These are phyloP conservation scores for Pseudococcus viburni DNA, from an alignment of 2,888 invertebrate species.

Conservation along the genomic window DNA sequence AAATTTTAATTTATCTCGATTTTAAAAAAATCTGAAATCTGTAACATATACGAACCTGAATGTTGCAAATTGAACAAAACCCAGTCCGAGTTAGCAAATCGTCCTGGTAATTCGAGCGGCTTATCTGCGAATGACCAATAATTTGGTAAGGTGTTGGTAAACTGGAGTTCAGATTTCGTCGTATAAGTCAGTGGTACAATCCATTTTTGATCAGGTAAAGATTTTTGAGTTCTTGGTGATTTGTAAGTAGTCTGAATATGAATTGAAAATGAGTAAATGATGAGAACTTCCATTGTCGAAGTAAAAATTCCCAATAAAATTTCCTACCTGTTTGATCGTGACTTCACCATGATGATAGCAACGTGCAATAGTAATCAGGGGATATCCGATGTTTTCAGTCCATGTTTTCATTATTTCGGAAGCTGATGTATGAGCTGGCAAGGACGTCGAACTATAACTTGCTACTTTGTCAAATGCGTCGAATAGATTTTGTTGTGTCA, in stretches of 20 bases:
- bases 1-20: neutral
- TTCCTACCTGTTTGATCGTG: neutral
- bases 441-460: slow-evolving; percentile 65
- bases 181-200: slow-evolving; percentile 76
- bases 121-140: slow-evolving; percentile 67
- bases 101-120: neutral
- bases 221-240: neutral
- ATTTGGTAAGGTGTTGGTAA: slow-evolving; percentile 67
- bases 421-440: slow-evolving; percentile 32
- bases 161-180: slow-evolving; percentile 69
- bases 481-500: slow-evolving; percentile 68
- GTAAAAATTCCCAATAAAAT: neutral
- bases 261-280: neutral
- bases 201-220: slow-evolving; percentile 72
- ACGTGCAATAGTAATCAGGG: slow-evolving; percentile 76
- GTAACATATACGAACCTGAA: slow-evolving; percentile 72
- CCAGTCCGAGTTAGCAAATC: slow-evolving; percentile 71
- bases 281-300: neutral
- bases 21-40: neutral
- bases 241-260: slow-evolving; percentile 3
- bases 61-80: slow-evolving; percentile 78
- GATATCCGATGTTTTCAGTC: slow-evolving; percentile 82
- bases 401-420: slow-evolving; percentile 81
- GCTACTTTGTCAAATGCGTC: slow-evolving; percentile 71
- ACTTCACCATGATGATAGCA: slow-evolving; percentile 67